These are phyloP conservation scores for Threskiornis aethiopicus DNA, from an alignment of 2,797 vertebrate species.

Conservation along the genomic window DNA sequence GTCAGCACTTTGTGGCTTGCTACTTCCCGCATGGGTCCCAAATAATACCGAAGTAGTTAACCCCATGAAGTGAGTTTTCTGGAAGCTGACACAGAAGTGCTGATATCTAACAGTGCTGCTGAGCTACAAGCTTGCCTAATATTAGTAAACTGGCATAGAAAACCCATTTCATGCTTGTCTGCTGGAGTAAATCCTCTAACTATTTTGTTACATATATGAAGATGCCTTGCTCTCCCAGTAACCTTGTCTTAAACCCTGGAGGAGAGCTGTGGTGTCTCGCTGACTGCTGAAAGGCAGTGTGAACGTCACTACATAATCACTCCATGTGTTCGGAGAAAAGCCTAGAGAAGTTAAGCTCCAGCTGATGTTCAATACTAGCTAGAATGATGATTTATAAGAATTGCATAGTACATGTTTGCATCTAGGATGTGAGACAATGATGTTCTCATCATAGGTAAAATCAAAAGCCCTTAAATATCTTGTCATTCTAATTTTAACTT, in stretches of 20 bases:
- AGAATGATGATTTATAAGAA: not conserved
- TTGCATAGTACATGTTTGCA: not conserved
- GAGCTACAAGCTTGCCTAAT: not conserved
- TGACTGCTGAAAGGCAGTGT: not conserved
- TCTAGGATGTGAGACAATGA: rapidly evolving
- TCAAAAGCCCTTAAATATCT: not conserved
- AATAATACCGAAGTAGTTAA: not conserved
- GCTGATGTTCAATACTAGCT: not conserved
- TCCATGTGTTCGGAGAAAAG: not conserved
- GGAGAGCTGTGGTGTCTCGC: not conserved
- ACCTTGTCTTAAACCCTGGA: not conserved
- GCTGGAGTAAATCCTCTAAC: not conserved
- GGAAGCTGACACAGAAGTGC: not conserved
- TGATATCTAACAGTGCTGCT: not conserved
- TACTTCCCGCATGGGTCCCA: not conserved
- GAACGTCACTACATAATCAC: not conserved
- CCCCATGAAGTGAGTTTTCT: not conserved
- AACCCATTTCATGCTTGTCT: conserved; percentile 32
- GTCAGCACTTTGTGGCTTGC: not conserved
- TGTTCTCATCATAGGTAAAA: not conserved
- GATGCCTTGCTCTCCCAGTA: not conserved
- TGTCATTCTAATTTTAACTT: not conserved
- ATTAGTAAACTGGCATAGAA: conserved; percentile 1
- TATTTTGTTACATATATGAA: not conserved
- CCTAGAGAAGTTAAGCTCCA: not conserved